Percentiles rank a stretch among this genome's conserved stretches.
Evolutionary conservation across 2,113 vertebrate species (phyloP).

Genomic region (Phrynosoma blainvillii): DNA sequence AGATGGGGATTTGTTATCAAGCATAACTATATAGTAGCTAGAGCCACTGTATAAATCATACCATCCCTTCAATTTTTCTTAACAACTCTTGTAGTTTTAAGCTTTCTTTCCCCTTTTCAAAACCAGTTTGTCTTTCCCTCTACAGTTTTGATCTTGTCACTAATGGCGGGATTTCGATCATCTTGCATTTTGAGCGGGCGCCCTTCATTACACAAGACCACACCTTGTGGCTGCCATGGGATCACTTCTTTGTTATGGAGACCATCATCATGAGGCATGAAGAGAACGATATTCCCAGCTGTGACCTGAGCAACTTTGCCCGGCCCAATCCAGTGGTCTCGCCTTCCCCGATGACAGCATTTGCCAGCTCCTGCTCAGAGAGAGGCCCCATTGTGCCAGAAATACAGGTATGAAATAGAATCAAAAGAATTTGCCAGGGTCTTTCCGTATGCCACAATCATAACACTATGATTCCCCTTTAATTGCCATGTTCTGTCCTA

Average conservation of each 20-base stretch:
- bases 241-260: conserved; percentile 98
- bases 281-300: conserved; percentile 98
- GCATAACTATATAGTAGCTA: too few relatives aligned
- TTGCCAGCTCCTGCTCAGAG: conserved; percentile 89
- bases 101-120: background rate
- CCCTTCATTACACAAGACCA: conserved; percentile 98
- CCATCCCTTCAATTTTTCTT: background rate
- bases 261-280: conserved; percentile 97
- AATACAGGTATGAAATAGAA: conserved; percentile 87
- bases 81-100: background rate
- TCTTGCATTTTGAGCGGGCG: conserved; percentile 91
- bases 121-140: conserved; percentile 10
- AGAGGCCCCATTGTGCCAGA: conserved; percentile 91
- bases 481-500: too few relatives aligned
- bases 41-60: too few relatives aligned
- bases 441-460: too few relatives aligned
- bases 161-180: conserved; percentile 90
- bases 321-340: conserved; percentile 91
- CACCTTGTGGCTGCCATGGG: conserved; percentile 96
- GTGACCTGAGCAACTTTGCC: conserved; percentile 94
- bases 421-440: too few relatives aligned
- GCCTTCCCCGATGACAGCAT: conserved; percentile 91
- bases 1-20: too few relatives aligned
- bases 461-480: too few relatives aligned
- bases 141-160: conserved; percentile 96